Evolutionary conservation across 1,140 invertebrate genomes (phyloP), one percentile per base, ranked within the genome.

Genomic region (Drusus annulatus): DNA sequence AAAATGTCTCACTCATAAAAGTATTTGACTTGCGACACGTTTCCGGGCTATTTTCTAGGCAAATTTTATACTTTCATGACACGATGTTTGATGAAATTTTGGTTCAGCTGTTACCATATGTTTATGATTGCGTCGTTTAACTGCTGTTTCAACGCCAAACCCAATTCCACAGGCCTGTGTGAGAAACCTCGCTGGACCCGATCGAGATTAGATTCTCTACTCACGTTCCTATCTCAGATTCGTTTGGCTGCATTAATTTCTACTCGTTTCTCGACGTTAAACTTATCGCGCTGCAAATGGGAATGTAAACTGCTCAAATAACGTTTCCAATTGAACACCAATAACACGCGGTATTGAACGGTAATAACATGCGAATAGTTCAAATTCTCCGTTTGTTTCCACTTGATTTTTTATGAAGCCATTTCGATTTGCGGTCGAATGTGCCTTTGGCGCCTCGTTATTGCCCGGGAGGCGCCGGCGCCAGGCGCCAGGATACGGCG

Each of bases 321-420:
- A 69, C n/a, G n/a, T 50, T 16, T 69, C 31, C 36, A 36, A 69
- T 69, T 45, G 65, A 69, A 69, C 45, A 28, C 28, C 31, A 68
- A 68, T 68, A 68, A n/a, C n/a, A 68, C n/a, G 60, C 60, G 60
- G 21, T 63, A 63, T 63, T 50, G 36, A n/a, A 50, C 65, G 28
- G 28, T 69, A n/a, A 69, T 69, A 69, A 19, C 45, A 50, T 21
- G 65, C 17, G 16, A 17, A 69, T 69, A 69, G 65, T 69, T 69
- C 17, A 69, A 45, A 69, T 69, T 69, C 65, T 45, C 31, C 28
- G 31, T 69, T 69, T 69, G 65, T 69, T 69, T 69, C 65, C 65
- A 69, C 31, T 69, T 69, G 45, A 69, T 69, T 31, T 45, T 69
- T 69, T 69, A 69, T 17, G 65, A 50, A 45, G 65, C 65, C 36